Base-by-base conservation (phyloP, 2,113 vertebrate genomes). In the Odontophorus gujanensis region DNA sequence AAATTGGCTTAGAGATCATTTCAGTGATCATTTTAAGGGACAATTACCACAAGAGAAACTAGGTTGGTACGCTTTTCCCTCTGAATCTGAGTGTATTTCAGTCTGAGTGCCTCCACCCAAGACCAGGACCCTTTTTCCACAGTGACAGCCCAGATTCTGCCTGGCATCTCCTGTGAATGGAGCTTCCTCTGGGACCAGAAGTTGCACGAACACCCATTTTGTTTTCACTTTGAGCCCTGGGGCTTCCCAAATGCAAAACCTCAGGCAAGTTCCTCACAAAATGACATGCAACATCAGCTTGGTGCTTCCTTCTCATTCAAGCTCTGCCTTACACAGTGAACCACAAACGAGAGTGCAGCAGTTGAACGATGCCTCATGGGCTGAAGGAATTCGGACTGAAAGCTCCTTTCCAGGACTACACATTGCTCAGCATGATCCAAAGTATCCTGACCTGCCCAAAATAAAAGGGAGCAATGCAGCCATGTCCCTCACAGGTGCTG, bases 231-330 rank as follows among this genome's bases (percentile, higher is more conserved):
- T 89, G 55, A 92, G 75, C 43, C 36, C 42, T 45, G 87, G 63
- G 85, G 75, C 53, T 95, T 95, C 93, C 95, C 93, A 85, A 92
- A 73, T 62, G 36, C 71, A 92, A 93, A 96, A 89, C 74, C 89
- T 85, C 95, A 80, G 71, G 75, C 90, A 66, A 89, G 95, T 92
- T 96, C 93, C 85, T 85, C 95, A 79, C 10, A 2, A 48, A 57
- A 10, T 32, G 43, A 19, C 87, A 76, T 65, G 75, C 58, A 66
- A 48, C 9, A 3, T 57, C 11, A 15, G 22, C 69, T 61, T 36
- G 47, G 36, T 42, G 38, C 91, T 95, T 95, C 84, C 84, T 58
- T 75, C 69, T 80, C 59, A 2, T 71, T 28, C 4, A 22, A 73
- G 45, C 83, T 74, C 67, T 90, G 86, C 47, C 59, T 58, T 43